Conservation (phyloP, 2,888 invertebrate genomes). For the Saturnia japonica region DNA sequence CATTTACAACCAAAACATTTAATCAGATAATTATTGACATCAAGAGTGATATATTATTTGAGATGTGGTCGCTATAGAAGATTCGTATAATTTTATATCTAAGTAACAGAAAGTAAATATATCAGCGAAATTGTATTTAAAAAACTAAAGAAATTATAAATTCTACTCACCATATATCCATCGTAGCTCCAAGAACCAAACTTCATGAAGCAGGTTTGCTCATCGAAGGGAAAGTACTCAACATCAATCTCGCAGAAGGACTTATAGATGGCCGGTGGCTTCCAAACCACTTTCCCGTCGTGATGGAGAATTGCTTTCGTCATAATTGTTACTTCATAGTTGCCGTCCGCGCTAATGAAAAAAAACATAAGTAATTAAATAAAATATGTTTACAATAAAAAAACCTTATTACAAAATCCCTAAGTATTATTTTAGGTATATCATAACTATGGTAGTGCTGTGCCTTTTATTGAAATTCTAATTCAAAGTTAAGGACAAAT, state of each 20-base stretch:
- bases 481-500: background rate
- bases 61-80: background rate
- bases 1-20: background rate
- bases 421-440: background rate
- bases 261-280: slow-evolving; percentile 99
- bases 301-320: slow-evolving; percentile 97
- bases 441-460: background rate
- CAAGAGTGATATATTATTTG: background rate
- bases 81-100: background rate
- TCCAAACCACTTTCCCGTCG: slow-evolving; percentile 97
- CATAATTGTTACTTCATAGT: slow-evolving; percentile 99
- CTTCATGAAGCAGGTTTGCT: slow-evolving; percentile 97
- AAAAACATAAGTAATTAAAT: background rate
- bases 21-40: background rate
- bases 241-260: slow-evolving; percentile 98
- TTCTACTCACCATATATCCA: slow-evolving; percentile 90
- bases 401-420: background rate
- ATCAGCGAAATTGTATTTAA: background rate
- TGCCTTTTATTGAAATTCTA: background rate
- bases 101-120: background rate
- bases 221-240: slow-evolving; percentile 96
- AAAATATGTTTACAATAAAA: background rate
- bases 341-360: slow-evolving; percentile 93
- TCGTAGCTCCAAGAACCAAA: slow-evolving; percentile 98
- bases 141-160: background rate